Percentiles rank a stretch among this genome's conserved stretches.
Conservation (phyloP, 2,888 invertebrate genomes). For the Stegana nigrithorax region DNA sequence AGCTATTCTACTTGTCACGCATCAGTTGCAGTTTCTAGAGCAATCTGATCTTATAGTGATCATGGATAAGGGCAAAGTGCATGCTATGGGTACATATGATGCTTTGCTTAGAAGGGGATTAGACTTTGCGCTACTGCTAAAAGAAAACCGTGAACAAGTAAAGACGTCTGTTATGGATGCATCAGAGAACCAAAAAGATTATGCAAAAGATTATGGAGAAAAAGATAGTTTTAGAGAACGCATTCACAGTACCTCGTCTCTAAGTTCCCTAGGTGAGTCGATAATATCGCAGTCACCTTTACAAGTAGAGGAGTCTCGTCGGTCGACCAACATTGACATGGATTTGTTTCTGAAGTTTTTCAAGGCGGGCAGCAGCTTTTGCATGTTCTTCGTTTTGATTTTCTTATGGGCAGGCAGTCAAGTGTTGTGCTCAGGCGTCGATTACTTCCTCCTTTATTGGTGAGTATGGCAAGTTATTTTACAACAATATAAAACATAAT, state of each 20-base stretch:
- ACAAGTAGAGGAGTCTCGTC: conserved; percentile 71
- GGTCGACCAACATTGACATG: conserved; percentile 74
- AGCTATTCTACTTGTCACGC: conserved; percentile 82
- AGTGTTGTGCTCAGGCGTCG: conserved; percentile 77
- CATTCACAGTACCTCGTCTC: conserved; percentile 62
- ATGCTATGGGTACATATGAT: conserved; percentile 75
- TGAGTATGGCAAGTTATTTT: conserved; percentile 19
- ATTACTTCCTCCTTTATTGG: conserved; percentile 85
- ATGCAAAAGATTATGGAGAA: conserved; percentile 44
- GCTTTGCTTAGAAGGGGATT: conserved; percentile 78
- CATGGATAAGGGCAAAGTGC: conserved; percentile 62
- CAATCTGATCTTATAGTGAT: conserved; percentile 72
- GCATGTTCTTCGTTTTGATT: conserved; percentile 72
- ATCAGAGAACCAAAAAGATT: conserved; percentile 46
- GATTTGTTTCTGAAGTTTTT: conserved; percentile 77
- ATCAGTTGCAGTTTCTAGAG: conserved; percentile 84
- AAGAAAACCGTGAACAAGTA: conserved; percentile 65
- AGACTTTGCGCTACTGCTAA: conserved; percentile 81
- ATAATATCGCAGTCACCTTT: conserved; percentile 60
- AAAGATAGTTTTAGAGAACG: too few species aligned
- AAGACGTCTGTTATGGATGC: conserved; percentile 31
- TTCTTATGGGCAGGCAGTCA: conserved; percentile 76
- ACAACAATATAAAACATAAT: neutral
- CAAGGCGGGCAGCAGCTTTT: conserved; percentile 76
- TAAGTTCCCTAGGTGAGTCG: conserved; percentile 69